Conservation (phyloP, 2,797 vertebrate genomes). For the Melanogrammus aeglefinus region DNA sequence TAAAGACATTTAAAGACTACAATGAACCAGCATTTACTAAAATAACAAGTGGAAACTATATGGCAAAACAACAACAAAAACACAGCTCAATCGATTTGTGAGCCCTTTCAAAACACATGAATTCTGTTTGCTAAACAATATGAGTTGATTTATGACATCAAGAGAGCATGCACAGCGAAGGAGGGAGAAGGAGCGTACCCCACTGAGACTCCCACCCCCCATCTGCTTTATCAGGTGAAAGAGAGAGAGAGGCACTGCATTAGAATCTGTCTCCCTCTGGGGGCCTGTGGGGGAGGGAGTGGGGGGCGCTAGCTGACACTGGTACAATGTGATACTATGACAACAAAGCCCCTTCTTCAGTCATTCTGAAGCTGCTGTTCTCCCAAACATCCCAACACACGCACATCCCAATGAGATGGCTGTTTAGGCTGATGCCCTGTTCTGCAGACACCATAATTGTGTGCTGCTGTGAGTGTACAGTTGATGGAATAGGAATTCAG, state of each 20-base stretch:
- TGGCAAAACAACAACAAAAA: background rate
- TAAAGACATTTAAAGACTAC: background rate
- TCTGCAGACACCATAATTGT: background rate
- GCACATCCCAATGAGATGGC: too few species aligned
- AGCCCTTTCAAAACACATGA: background rate
- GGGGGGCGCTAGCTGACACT: slow-evolving; percentile 42
- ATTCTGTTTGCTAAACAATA: background rate
- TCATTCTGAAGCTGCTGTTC: slow-evolving; percentile 33
- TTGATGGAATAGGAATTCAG: background rate
- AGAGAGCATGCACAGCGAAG: slow-evolving; percentile 2
- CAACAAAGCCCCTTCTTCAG: slow-evolving; percentile 52
- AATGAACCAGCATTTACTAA: background rate
- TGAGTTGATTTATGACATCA: background rate
- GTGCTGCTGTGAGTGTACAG: background rate
- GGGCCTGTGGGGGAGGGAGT: background rate
- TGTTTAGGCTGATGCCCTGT: background rate
- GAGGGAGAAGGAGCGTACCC: background rate
- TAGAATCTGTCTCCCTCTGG: slow-evolving; percentile 17
- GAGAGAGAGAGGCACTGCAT: slow-evolving; percentile 30
- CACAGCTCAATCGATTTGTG: background rate
- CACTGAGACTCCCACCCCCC: slow-evolving; percentile 8
- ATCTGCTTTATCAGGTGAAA: slow-evolving; percentile 46
- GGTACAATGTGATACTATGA: slow-evolving; percentile 51
- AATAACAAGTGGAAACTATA: background rate
- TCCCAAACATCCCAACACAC: slow-evolving; percentile 7